A percentile compares a stretch with the other conserved stretches of the same genome.
Conservation (phyloP, 1,140 invertebrate genomes). For the Orchesella cincta region DNA sequence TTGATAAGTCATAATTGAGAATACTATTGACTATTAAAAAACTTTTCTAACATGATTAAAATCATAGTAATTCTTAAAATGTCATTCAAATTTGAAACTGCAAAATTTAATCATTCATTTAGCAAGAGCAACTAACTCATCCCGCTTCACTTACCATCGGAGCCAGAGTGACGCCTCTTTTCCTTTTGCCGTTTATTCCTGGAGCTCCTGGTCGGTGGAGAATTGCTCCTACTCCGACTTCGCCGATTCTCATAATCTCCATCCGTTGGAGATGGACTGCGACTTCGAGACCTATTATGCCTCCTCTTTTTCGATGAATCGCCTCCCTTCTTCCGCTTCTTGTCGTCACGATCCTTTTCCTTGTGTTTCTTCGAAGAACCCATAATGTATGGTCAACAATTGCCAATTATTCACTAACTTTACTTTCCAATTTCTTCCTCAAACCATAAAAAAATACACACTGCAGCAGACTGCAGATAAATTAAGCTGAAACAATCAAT, state of each 20-base stretch:
- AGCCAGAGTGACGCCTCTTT: constrained; percentile 38
- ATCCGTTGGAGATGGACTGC: neutral
- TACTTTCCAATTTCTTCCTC: too few species aligned
- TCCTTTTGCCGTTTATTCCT: constrained; percentile 13
- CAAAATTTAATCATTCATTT: neutral
- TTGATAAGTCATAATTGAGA: too few species aligned
- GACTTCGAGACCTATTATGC: constrained; percentile 1
- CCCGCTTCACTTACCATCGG: constrained; percentile 36
- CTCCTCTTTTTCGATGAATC: constrained; percentile 34
- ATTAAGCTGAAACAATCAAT: too few species aligned
- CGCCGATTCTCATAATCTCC: neutral
- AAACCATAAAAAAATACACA: too few species aligned
- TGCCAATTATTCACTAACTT: too few species aligned
- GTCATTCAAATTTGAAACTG: too few species aligned
- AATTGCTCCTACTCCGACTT: neutral
- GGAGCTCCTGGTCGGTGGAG: neutral
- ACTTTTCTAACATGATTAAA: too few species aligned
- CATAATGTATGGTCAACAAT: too few species aligned
- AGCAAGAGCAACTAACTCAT: neutral
- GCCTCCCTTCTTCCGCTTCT: constrained; percentile 24
- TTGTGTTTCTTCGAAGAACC: constrained; percentile 50
- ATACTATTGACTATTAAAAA: too few species aligned
- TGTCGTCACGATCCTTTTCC: constrained; percentile 47
- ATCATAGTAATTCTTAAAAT: neutral
- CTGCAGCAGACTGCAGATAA: too few species aligned